phyloP scores from a whole-genome alignment of 2,888 invertebrate genomes.

The Ormyrus rosae region DNA sequence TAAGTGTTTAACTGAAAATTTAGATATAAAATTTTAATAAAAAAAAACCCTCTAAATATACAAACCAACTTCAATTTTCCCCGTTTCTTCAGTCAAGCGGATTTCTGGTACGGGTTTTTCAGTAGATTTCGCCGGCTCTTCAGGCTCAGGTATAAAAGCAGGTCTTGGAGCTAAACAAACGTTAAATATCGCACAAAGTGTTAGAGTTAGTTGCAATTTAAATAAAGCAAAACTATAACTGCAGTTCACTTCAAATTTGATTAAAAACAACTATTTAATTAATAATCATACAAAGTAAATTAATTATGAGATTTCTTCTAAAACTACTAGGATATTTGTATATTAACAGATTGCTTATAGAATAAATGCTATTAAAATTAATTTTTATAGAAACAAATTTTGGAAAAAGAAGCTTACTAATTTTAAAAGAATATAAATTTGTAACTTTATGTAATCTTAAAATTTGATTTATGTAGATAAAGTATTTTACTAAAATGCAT shows the following conservation, averaged over 20 bases:
- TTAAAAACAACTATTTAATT: neutral
- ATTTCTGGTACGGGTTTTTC: slow-evolving; percentile 74
- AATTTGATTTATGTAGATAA: too few species aligned
- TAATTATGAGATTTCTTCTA: too few species aligned
- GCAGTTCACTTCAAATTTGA: neutral
- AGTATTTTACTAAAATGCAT: too few species aligned
- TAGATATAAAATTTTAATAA: neutral
- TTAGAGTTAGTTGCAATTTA: slow-evolving; percentile 42
- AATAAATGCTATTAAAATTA: too few species aligned
- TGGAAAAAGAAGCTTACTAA: too few species aligned
- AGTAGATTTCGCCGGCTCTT: slow-evolving; percentile 65
- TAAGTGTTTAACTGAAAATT: slow-evolving; percentile 5
- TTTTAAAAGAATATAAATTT: too few species aligned
- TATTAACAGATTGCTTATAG: too few species aligned
- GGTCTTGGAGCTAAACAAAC: slow-evolving; percentile 71
- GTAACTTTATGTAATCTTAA: too few species aligned
- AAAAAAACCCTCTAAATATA: slow-evolving; percentile 45
- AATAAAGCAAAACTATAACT: slow-evolving; percentile 9
- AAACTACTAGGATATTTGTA: too few species aligned
- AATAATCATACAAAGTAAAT: too few species aligned
- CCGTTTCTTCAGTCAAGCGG: slow-evolving; percentile 74
- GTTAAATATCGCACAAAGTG: slow-evolving; percentile 52
- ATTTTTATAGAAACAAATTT: slow-evolving; percentile 7
- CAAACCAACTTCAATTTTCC: slow-evolving; percentile 73
- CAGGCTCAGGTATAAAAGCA: slow-evolving; percentile 64